Evolutionary conservation across 2,113 vertebrate species (phyloP).

Genomic region (Rhinolophus ferrumequinum): DNA sequence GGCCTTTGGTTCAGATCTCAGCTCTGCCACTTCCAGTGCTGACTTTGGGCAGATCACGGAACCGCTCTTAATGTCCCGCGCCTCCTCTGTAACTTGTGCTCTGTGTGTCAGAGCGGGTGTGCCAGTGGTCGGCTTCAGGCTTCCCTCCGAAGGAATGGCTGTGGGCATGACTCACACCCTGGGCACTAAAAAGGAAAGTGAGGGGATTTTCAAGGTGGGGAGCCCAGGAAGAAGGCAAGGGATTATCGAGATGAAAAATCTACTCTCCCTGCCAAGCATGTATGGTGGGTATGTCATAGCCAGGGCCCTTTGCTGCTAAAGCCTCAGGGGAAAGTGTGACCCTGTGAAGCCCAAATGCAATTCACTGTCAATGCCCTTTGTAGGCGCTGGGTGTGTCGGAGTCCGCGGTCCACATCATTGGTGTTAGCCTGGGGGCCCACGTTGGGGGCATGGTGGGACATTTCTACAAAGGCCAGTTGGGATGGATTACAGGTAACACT

Average conservation of each 20-base stretch:
- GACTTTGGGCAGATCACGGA: not conserved
- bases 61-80: not conserved
- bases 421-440: constrained; percentile 95
- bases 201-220: not conserved
- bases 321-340: not conserved
- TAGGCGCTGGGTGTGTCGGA: constrained; percentile 88
- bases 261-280: not conserved
- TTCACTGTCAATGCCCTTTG: not conserved
- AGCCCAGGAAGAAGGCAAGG: not conserved
- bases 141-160: not conserved
- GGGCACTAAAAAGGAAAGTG: not conserved
- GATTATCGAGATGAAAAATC: not conserved
- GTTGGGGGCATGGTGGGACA: constrained; percentile 94
- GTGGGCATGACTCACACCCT: not conserved
- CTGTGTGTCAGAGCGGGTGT: not conserved
- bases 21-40: not conserved
- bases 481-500: constrained; percentile 93
- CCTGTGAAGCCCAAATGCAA: not conserved
- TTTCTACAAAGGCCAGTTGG: constrained; percentile 91
- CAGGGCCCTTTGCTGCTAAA: not conserved
- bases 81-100: not conserved
- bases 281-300: not conserved
- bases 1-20: not conserved
- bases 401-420: constrained; percentile 95
- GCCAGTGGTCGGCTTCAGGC: not conserved